phyloP scores from a whole-genome alignment of 2,888 invertebrate genomes.

The Pristionchus maxplancki region DNA sequence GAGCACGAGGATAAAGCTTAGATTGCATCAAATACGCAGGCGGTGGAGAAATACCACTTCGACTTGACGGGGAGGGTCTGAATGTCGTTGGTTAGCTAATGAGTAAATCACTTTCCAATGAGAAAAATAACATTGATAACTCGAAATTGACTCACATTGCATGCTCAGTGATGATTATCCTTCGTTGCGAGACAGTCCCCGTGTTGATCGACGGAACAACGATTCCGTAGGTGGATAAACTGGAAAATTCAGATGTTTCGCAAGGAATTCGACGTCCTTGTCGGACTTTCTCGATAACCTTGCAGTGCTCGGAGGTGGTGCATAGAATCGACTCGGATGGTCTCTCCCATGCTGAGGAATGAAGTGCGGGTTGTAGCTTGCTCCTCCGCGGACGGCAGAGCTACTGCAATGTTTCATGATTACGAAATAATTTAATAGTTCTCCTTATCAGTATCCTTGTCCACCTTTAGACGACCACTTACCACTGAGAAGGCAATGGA shows the following conservation, averaged over 20 bases:
- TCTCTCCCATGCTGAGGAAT: background rate
- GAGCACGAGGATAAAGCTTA: background rate
- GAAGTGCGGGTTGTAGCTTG: background rate
- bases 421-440: no score
- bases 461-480: no score
- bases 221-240: slow-evolving; percentile 50
- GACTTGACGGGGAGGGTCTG: slow-evolving; percentile 13
- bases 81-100: no score
- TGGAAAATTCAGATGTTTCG: background rate
- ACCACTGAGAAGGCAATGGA: slow-evolving; percentile 36
- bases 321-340: slow-evolving; percentile 50
- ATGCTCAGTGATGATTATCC: slow-evolving; percentile 33
- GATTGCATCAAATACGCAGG: slow-evolving; percentile 28
- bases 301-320: slow-evolving; percentile 49
- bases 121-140: no score
- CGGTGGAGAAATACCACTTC: slow-evolving; percentile 29
- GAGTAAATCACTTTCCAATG: no score
- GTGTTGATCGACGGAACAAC: slow-evolving; percentile 5
- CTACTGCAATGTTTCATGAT: background rate
- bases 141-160: slow-evolving; percentile 16
- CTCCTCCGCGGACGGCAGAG: background rate
- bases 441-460: no score
- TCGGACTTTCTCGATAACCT: background rate
- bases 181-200: background rate
- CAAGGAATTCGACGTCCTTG: background rate